Evolutionary conservation across 2,113 vertebrate species (phyloP), one percentile per base, ranked within the genome.

Genomic region (Entomyzon cyanotis): DNA sequence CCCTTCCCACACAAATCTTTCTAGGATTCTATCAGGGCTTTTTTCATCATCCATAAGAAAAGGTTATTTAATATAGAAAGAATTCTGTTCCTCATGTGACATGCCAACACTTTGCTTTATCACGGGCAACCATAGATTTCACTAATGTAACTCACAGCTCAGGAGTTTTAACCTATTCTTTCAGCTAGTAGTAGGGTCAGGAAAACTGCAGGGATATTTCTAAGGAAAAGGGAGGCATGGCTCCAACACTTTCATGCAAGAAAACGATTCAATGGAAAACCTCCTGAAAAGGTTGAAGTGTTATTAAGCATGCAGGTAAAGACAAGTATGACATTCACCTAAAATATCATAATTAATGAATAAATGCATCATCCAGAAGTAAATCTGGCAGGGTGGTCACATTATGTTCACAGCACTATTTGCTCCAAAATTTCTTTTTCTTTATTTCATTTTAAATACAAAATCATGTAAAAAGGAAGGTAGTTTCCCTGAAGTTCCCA

Each of bases 151-250:
- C 62, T 91, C 37, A 64, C 14, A 89, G 62, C 15, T 77, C 69
- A 73, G 74, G 52, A 93, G 80, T 71, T 78, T 82, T 91, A 90
- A 95, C 89, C 39, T 90, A 22, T 79, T 86, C 46, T 95, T 41
- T 25, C 84, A 89, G 44, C 41, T 15, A 93, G 52, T 30, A 88
- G 33, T 35, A 87, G 70, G 17, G 91, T 71, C 76, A 90, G 86
- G 12, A 24, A 67, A 92, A 33, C 53, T 73, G 77, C 82, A 46
- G 84, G 92, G 15, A 16, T 49, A 82, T 90, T 95, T 91, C 59
- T 92, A 88, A 93, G 42, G 82, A 84, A 89, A 88, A 87, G 31
- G 37, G 70, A 95, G 52, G 39, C 24, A 52, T 47, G 17, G 21
- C 39, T 90, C 74, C 35, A 19, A 44, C 37, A 65, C 28, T 74